A percentile compares a stretch with the other conserved stretches of the same genome.
These are phyloP conservation scores for Leptoclinus maculatus DNA, from an alignment of 2,797 vertebrate genomes.

Conservation along the genomic window DNA sequence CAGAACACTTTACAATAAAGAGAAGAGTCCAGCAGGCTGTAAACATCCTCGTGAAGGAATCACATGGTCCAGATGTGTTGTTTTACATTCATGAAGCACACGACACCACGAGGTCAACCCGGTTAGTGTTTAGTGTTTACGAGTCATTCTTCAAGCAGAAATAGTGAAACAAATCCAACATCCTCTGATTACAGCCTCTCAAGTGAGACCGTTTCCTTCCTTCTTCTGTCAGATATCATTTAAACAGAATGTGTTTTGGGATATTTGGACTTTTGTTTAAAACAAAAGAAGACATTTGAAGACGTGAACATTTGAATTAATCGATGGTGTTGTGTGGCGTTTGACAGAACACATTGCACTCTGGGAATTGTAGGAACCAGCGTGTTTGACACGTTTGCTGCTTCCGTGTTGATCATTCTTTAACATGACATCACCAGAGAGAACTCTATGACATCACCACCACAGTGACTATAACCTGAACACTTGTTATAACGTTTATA, in stretches of 20 bases:
- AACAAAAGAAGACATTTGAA: too few relatives aligned
- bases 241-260: neutral
- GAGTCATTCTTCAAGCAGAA: neutral
- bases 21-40: neutral
- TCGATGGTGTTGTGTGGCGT: neutral
- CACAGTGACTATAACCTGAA: too few relatives aligned
- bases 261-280: neutral
- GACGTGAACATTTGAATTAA: too few relatives aligned
- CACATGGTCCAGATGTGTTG: too few relatives aligned
- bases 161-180: neutral
- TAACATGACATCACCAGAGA: neutral
- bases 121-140: too few relatives aligned
- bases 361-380: neutral
- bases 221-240: neutral
- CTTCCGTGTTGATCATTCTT: neutral
- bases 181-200: neutral
- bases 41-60: neutral
- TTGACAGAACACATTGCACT: neutral
- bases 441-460: neutral
- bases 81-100: too few relatives aligned
- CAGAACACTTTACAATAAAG: constrained; percentile 7
- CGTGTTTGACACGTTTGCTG: neutral
- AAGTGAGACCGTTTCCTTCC: neutral
- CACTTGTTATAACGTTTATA: too few relatives aligned
- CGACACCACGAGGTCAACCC: too few relatives aligned